Base-by-base conservation (phyloP, 1,140 invertebrate genomes). In the Paralvinella palmiformis region DNA sequence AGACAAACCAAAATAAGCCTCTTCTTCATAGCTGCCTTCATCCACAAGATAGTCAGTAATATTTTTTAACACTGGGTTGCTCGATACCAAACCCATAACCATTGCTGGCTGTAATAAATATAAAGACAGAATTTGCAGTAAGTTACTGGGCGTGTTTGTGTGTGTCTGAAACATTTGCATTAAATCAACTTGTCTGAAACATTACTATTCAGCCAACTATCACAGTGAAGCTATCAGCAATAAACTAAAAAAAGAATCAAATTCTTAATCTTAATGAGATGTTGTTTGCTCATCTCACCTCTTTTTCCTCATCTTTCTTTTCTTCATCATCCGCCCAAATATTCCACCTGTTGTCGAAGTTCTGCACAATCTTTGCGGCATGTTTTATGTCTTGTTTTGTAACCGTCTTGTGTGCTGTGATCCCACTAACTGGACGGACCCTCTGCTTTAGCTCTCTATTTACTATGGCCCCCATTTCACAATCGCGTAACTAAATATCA, bases 1-100 rank as follows among this genome's bases (percentile, higher is more conserved):
- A 6, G 6, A 61, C 61, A 60, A 68, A 17, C 95, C 95, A 5
- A 98, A 77, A 0, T 98, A 81, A 77, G 98, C 95, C 73, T 98
- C 96, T 76, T 99, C 96, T 82, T 99, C 96, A 15, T 93, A 96
- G 24, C 91, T 95, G 0, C 93, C 94, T 84, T 99, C 96, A 79
- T 99, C 96, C 64, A 99, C 98, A 20, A 99, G 81, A 81, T 95
- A 98, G 77, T 99, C 95, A 0, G 94, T 97, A 60, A 99, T 98
- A 74, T 97, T 98, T 72, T 94, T 90, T 64, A 99, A 82, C 13
- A 98, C 88, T 3, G 96, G 96, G 83, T 99, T 99, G 69, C 89
- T 90, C 0, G 94, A 94, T 29, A 90, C 67, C 10, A 77, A 57
- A 36, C 79, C 90, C 80, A 91, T 91, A 32, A 41, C 67, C 17